These are phyloP conservation scores for Lycophotia porphyrea DNA, from an alignment of 2,888 invertebrate genomes.

Conservation along the genomic window DNA sequence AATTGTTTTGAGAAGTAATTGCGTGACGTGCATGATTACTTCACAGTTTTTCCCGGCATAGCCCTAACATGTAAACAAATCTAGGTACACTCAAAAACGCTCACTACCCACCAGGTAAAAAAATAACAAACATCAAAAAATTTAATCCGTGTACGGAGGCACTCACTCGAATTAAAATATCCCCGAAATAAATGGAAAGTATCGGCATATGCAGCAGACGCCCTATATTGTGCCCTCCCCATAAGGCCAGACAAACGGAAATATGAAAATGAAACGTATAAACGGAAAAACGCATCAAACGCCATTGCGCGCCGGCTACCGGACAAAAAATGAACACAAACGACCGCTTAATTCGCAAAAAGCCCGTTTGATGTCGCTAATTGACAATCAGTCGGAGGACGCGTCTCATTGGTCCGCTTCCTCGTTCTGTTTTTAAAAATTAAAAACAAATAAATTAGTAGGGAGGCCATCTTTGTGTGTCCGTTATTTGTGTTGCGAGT, in stretches of 20 bases:
- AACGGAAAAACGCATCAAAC: conserved; percentile 89
- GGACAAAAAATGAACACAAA: conserved; percentile 89
- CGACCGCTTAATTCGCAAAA: conserved; percentile 90
- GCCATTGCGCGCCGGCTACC: conserved; percentile 79
- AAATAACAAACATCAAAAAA: conserved; percentile 40
- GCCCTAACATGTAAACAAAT: neutral
- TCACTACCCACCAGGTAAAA: neutral
- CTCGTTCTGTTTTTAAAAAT: conserved; percentile 89
- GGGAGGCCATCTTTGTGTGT: conserved; percentile 80
- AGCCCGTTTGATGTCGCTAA: conserved; percentile 91
- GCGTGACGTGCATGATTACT: neutral
- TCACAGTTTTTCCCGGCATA: neutral
- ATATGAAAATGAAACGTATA: conserved; percentile 89
- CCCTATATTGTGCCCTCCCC: conserved; percentile 78
- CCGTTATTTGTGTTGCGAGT: conserved; percentile 63
- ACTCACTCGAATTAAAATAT: conserved; percentile 84
- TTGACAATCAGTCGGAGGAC: conserved; percentile 90
- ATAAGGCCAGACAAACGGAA: conserved; percentile 87
- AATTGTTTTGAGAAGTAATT: conserved; percentile 9
- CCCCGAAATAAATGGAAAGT: conserved; percentile 73
- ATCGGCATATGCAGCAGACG: conserved; percentile 69
- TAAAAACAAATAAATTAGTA: conserved; percentile 88
- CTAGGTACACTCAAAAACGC: neutral
- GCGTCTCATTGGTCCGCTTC: conserved; percentile 88
- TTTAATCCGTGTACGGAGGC: conserved; percentile 69